Conservation (phyloP, 2,888 invertebrate genomes). For the Acleris sparsana region DNA sequence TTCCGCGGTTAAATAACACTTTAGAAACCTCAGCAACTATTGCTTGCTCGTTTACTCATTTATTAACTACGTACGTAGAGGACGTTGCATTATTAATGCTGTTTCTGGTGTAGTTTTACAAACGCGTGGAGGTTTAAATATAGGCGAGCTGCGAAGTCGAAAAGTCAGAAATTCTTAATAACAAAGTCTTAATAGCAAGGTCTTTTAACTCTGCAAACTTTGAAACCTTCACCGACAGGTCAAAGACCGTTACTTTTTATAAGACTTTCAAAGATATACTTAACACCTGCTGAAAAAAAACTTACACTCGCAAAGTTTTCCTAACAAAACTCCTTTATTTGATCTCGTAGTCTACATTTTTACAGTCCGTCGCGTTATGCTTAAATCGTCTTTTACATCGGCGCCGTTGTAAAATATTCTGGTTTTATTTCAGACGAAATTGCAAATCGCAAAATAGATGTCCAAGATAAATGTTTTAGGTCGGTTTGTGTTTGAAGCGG, state of each 20-base stretch:
- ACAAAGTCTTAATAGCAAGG: background rate
- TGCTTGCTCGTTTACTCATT: too few relatives aligned
- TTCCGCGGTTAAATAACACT: background rate
- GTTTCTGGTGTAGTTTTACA: too few relatives aligned
- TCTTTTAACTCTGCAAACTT: conserved; percentile 16
- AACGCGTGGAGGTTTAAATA: background rate
- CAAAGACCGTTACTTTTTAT: conserved; percentile 19
- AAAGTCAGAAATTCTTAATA: conserved; percentile 3
- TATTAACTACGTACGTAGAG: too few relatives aligned
- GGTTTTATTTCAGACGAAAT: conserved; percentile 12
- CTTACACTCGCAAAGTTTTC: conserved; percentile 14
- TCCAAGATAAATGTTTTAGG: conserved; percentile 13
- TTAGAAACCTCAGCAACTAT: too few relatives aligned
- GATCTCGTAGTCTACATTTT: conserved; percentile 2
- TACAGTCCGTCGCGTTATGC: conserved; percentile 10
- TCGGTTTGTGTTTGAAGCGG: conserved; percentile 6
- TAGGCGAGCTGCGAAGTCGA: background rate
- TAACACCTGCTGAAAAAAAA: conserved; percentile 28
- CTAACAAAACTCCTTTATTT: conserved; percentile 19
- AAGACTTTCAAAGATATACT: conserved; percentile 16
- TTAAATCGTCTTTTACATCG: conserved; percentile 19
- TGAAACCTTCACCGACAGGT: conserved; percentile 9
- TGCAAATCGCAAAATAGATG: conserved; percentile 16
- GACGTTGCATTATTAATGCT: too few relatives aligned
- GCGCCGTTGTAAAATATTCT: conserved; percentile 8